Percentiles rank a stretch among this genome's conserved stretches.
Conservation (phyloP, 2,797 vertebrate species). For the Hyperoplus lanceolatus region DNA sequence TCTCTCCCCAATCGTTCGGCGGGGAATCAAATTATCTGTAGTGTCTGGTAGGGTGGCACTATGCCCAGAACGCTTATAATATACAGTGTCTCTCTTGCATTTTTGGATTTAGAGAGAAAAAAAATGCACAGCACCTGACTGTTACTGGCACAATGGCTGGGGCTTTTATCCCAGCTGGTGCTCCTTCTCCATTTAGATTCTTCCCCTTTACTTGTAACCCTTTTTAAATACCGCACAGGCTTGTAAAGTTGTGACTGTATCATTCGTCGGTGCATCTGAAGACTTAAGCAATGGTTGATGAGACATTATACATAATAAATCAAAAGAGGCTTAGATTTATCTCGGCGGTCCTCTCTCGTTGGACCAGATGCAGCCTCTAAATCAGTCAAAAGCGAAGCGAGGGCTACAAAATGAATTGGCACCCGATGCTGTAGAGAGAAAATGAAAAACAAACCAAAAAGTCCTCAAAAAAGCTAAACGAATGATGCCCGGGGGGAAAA, state of each 20-base stretch:
- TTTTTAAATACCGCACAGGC: slow-evolving; percentile 68
- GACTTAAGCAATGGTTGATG: slow-evolving; percentile 80
- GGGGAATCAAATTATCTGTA: slow-evolving; percentile 79
- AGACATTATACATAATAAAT: slow-evolving; percentile 85
- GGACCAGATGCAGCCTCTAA: slow-evolving; percentile 78
- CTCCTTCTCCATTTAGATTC: slow-evolving; percentile 54
- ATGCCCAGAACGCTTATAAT: slow-evolving; percentile 73
- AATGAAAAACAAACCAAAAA: slow-evolving; percentile 69
- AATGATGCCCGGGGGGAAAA: slow-evolving; percentile 69
- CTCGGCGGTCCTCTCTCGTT: slow-evolving; percentile 65
- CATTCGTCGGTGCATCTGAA: slow-evolving; percentile 76
- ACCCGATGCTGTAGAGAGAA: slow-evolving; percentile 61
- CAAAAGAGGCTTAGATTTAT: slow-evolving; percentile 82
- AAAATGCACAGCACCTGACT: slow-evolving; percentile 49
- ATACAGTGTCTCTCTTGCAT: slow-evolving; percentile 67
- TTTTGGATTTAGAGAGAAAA: slow-evolving; percentile 58
- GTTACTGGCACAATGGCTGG: slow-evolving; percentile 44
- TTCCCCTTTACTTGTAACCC: slow-evolving; percentile 33
- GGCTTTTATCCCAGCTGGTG: slow-evolving; percentile 49
- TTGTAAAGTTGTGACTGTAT: slow-evolving; percentile 76
- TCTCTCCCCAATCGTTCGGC: slow-evolving; percentile 59
- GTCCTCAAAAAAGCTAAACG: slow-evolving; percentile 80
- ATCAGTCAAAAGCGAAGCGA: slow-evolving; percentile 79
- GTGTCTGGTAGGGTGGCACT: slow-evolving; percentile 75
- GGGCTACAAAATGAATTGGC: slow-evolving; percentile 80